Base-by-base conservation (phyloP, 2,888 invertebrate genomes). In the Pelosia muscerda region DNA sequence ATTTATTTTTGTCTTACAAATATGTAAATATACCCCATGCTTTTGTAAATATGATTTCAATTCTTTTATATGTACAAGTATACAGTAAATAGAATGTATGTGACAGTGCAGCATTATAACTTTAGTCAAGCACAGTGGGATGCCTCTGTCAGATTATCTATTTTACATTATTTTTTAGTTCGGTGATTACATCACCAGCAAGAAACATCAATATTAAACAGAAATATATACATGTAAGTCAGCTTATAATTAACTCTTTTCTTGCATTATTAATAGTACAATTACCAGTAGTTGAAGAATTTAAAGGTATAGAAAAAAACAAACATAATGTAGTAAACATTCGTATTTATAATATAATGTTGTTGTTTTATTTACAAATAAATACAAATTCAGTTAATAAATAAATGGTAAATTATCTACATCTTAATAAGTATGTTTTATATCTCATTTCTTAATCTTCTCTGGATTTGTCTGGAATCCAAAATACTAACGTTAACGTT, bases 351-450 rank as follows among this genome's bases (percentile, higher is more conserved):
- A 94, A 93, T 93, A 95, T 94, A 93, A 92, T 94, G 92, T 92
- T 91, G 91, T 94, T 88, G 91, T 93, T 95, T 95, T 95, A 95
- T 95, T 94, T 95, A 95, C 95, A 95, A 95, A 95, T 95, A 95
- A 95, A 95, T 95, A 95, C 95, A 95, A 95, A 95, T 95, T 95
- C 94, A 94, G 95, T 95, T 95, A 95, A 95, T 95, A 95, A 95
- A 95, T 95, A 95, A 94, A 94, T 95, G 95, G 95, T 95, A 95
- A 94, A 93, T 94, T 95, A 95, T 95, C 95, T 95, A 95, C 95
- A 95, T 91, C 94, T 95, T 95, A 95, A 93, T 93, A 94, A 92
- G 90, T 94, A 94, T 92, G 92, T 88, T 93, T 92, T 93, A 93
- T 94, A 94, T 94, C 94, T 94, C 95, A 93, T 94, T 92, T 93